These are phyloP conservation scores for Neoniphon sammara DNA, from an alignment of 2,797 vertebrate genomes.

Conservation along the genomic window DNA sequence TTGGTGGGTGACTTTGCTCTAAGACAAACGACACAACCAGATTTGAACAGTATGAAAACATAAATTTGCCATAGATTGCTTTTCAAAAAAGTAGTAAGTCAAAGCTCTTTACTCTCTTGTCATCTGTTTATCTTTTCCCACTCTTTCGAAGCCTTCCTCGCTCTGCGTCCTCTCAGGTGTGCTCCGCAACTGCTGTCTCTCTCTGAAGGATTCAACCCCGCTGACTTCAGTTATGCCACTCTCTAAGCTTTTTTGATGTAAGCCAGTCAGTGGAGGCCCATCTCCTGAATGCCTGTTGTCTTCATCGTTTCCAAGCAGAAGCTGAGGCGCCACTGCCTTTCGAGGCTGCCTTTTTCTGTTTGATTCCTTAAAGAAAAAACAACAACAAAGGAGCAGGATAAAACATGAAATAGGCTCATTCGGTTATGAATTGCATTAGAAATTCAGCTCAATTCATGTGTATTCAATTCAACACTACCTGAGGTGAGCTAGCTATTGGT, in stretches of 20 bases:
- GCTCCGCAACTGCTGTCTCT: slow-evolving; percentile 3
- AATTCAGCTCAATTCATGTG: neutral
- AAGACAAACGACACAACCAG: slow-evolving; percentile 8
- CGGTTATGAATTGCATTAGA: slow-evolving; percentile 2
- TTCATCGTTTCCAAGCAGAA: slow-evolving; percentile 49
- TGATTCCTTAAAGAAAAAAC: slow-evolving; percentile 67
- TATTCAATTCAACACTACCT: slow-evolving; percentile 78
- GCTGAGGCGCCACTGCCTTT: slow-evolving; percentile 48
- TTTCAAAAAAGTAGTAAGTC: neutral
- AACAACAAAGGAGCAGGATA: neutral
- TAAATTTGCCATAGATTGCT: neutral
- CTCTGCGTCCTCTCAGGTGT: slow-evolving; percentile 18
- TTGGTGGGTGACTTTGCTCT: slow-evolving; percentile 59
- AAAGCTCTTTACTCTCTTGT: slow-evolving; percentile 65
- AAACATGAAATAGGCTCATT: neutral
- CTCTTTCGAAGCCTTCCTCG: slow-evolving; percentile 47
- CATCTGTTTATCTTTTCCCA: slow-evolving; percentile 25
- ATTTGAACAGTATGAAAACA: neutral
- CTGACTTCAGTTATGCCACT: slow-evolving; percentile 11
- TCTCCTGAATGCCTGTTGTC: slow-evolving; percentile 27
- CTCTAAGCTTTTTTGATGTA: slow-evolving; percentile 31
- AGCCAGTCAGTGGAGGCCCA: slow-evolving; percentile 14
- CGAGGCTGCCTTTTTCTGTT: slow-evolving; percentile 70
- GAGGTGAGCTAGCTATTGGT: slow-evolving; percentile 80
- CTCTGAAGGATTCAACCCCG: slow-evolving; percentile 16